A percentile compares a stretch with the other conserved stretches of the same genome.
These are phyloP conservation scores for silkworm (Bombyx mori) DNA, from an alignment of 1,140 invertebrate genomes.

Conservation along the genomic window DNA sequence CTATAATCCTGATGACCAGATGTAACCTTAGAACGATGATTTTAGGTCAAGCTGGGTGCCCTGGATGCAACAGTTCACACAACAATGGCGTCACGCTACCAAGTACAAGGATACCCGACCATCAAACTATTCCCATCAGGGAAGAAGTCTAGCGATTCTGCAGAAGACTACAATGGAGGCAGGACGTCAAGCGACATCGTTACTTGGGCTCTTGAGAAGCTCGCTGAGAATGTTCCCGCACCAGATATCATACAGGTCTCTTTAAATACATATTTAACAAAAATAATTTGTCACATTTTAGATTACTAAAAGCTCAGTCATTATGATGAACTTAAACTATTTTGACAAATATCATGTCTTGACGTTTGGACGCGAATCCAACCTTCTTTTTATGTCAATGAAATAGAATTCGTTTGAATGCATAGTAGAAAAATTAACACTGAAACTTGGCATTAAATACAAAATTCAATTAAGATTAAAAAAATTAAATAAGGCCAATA, in stretches of 20 bases:
- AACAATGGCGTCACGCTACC: conserved; percentile 82
- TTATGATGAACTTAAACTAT: too few species aligned
- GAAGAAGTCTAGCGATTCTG: conserved; percentile 79
- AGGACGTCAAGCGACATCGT: conserved; percentile 93
- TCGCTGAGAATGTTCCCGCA: conserved; percentile 87
- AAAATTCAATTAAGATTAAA: too few species aligned
- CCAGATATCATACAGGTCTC: conserved; percentile 88
- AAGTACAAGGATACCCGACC: conserved; percentile 95
- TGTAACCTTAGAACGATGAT: neutral
- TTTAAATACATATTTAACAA: neutral
- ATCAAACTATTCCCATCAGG: conserved; percentile 96
- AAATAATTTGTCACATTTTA: too few species aligned
- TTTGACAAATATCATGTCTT: too few species aligned
- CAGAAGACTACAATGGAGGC: conserved; percentile 90
- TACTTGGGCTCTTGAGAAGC: conserved; percentile 88
- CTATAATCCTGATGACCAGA: neutral
- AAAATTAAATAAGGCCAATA: too few species aligned
- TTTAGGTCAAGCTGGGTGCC: conserved; percentile 91
- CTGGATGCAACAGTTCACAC: conserved; percentile 96
- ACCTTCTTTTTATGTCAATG: too few species aligned
- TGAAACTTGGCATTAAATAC: too few species aligned
- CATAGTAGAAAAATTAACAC: too few species aligned
- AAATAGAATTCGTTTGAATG: too few species aligned
- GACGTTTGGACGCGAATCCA: too few species aligned
- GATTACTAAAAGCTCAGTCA: too few species aligned